Conservation (phyloP, 2,888 invertebrate species). For the Magallana nippona region DNA sequence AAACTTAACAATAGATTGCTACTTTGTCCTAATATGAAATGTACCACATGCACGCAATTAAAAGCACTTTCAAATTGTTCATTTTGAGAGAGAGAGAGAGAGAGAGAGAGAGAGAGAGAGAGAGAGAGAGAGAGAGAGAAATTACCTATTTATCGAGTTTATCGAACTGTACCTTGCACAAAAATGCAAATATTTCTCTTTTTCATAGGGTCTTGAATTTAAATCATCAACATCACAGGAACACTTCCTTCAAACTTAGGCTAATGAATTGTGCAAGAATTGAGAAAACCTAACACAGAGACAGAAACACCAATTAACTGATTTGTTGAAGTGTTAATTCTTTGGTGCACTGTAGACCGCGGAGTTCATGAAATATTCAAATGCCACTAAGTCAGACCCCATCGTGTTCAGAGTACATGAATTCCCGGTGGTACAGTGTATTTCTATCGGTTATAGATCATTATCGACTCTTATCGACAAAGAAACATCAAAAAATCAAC, state of each 20-base stretch:
- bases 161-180: neutral
- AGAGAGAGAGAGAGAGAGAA: slow-evolving; percentile 29
- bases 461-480: neutral
- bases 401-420: neutral
- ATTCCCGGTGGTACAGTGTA: slow-evolving; percentile 4
- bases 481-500: neutral
- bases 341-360: slow-evolving; percentile 4
- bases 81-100: slow-evolving; percentile 36
- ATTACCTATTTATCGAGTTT: neutral
- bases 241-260: neutral
- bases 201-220: no score
- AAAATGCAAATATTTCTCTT: neutral
- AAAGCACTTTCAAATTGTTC: neutral
- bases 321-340: neutral
- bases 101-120: slow-evolving; percentile 38
- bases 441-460: neutral
- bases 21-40: neutral
- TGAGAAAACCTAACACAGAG: no score
- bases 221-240: neutral
- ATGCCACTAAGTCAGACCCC: neutral
- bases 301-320: neutral
- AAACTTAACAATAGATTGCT: slow-evolving; percentile 11
- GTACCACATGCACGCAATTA: neutral
- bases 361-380: slow-evolving; percentile 7
- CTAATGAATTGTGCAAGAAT: neutral